These are phyloP conservation scores for Cheirogaleus major DNA, from an alignment of 2,797 vertebrate species.

Conservation along the genomic window DNA sequence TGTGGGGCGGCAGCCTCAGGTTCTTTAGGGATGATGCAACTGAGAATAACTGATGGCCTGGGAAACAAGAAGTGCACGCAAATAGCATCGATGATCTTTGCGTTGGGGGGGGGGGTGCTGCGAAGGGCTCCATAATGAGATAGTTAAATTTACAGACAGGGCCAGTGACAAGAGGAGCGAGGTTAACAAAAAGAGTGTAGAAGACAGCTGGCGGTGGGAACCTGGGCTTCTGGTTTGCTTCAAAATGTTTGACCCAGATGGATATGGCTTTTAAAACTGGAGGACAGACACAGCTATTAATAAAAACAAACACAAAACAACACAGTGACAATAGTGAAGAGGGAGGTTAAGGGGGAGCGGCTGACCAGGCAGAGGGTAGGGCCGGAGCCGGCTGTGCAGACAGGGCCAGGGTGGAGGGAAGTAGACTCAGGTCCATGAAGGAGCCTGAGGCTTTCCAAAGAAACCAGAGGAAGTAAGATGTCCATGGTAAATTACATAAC, in stretches of 20 bases:
- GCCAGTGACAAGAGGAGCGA: neutral
- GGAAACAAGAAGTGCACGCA: conserved; percentile 9
- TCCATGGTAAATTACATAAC: neutral
- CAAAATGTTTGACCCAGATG: conserved; percentile 76
- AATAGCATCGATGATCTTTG: conserved; percentile 41
- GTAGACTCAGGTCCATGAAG: neutral
- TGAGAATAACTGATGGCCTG: neutral
- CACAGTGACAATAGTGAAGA: neutral
- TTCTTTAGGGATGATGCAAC: conserved; percentile 43
- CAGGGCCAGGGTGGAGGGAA: conserved; percentile 31
- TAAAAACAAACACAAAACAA: conserved; percentile 51
- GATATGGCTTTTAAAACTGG: conserved; percentile 71
- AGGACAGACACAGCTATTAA: conserved; percentile 64
- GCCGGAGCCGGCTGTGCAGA: neutral
- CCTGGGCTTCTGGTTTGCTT: conserved; percentile 78
- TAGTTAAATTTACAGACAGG: conserved; percentile 58
- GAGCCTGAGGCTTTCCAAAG: conserved; percentile 10
- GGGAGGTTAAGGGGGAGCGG: neutral
- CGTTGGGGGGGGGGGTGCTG: neutral
- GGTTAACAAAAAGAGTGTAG: conserved; percentile 26
- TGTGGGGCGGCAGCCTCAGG: conserved; percentile 41
- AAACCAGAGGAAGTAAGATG: conserved; percentile 34
- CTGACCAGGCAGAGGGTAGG: conserved; percentile 40
- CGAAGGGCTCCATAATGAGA: conserved; percentile 50
- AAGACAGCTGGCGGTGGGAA: conserved; percentile 67